Evolutionary conservation across 2,113 vertebrate species (phyloP), one percentile per base, ranked within the genome.

Genomic region (Megaceryle torquata): DNA sequence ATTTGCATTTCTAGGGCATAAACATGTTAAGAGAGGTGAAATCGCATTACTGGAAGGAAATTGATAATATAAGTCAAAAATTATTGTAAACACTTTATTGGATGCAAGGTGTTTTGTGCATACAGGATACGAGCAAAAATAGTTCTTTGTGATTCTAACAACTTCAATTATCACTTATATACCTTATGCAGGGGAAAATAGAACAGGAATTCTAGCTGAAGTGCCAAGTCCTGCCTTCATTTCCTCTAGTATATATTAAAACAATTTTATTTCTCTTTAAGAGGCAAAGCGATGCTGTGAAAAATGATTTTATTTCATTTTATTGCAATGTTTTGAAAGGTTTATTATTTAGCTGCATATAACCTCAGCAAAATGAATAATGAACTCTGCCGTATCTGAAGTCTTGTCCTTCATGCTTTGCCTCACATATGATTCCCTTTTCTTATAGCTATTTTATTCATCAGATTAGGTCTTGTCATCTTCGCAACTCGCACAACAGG

Each of bases 351-450:
- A 43, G 56, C 51, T 84, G 53, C 57, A 16, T 21, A 65, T 61
- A 59, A 71, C 61, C 33, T 94, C 84, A 89, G 67, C 80, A 70
- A 76, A 60, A 86, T 95, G 82, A 95, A 53, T 94, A 92, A 97
- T 93, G 92, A 95, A 84, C 88, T 72, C 18, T 61, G 61, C 57
- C 0, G 0, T 83, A 57, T 82, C 86, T 41, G 26, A 70, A 82
- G 71, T 71, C 75, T 8, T 79, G 86, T 97, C 95, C 95, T 96
- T 97, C 96, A 93, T 54, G 61, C 92, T 96, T 96, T 91, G 57
- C 54, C 88, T 95, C 95, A 76, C 91, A 57, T 54, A 33, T 10
- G 11, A 24, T 85, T 95, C 53, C 74, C 90, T 89, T 96, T 89
- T 91, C 92, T 95, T 88, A 64, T 19, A 89, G 46, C 84, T 56